phyloP scores from a whole-genome alignment of 2,888 invertebrate genomes.

The Synanthedon andrenaeformis region DNA sequence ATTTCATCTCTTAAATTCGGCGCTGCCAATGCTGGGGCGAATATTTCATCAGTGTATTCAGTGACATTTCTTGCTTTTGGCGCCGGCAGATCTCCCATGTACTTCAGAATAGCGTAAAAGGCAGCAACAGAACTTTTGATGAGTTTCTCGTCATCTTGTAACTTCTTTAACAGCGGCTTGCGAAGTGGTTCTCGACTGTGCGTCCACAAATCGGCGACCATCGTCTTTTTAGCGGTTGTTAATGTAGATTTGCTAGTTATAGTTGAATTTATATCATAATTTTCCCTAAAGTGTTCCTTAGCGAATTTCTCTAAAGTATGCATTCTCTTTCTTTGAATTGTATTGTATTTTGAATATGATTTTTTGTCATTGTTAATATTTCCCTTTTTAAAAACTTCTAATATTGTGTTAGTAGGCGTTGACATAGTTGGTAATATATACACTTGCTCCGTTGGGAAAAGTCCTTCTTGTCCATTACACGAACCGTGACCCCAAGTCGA shows the following conservation, averaged over 20 bases:
- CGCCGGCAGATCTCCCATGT: slow-evolving; percentile 93
- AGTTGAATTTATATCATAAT: slow-evolving; percentile 56
- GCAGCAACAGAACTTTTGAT: slow-evolving; percentile 80
- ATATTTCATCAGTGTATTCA: slow-evolving; percentile 91
- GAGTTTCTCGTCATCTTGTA: slow-evolving; percentile 77
- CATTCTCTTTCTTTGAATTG: slow-evolving; percentile 75
- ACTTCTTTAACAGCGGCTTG: slow-evolving; percentile 82
- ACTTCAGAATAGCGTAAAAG: slow-evolving; percentile 79
- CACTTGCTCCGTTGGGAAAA: slow-evolving; percentile 88
- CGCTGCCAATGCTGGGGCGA: slow-evolving; percentile 79
- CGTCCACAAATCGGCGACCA: slow-evolving; percentile 83
- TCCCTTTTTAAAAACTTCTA: slow-evolving; percentile 75
- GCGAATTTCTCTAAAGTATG: slow-evolving; percentile 89
- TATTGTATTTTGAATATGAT: slow-evolving; percentile 59
- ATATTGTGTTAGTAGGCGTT: slow-evolving; percentile 76
- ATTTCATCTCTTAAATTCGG: slow-evolving; percentile 87
- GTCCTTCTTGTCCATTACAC: slow-evolving; percentile 78
- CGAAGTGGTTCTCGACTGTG: slow-evolving; percentile 85
- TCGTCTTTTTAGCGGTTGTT: slow-evolving; percentile 73
- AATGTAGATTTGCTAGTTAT: slow-evolving; percentile 74
- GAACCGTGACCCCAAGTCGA: slow-evolving; percentile 80
- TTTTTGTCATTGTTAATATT: slow-evolving; percentile 56
- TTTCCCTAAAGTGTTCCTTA: slow-evolving; percentile 81
- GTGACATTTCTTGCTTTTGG: slow-evolving; percentile 80
- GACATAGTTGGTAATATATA: slow-evolving; percentile 87